Percentiles rank a stretch among this genome's conserved stretches.
Evolutionary conservation across 2,888 invertebrate genomes (phyloP).

Genomic region (Lymantria dispar): DNA sequence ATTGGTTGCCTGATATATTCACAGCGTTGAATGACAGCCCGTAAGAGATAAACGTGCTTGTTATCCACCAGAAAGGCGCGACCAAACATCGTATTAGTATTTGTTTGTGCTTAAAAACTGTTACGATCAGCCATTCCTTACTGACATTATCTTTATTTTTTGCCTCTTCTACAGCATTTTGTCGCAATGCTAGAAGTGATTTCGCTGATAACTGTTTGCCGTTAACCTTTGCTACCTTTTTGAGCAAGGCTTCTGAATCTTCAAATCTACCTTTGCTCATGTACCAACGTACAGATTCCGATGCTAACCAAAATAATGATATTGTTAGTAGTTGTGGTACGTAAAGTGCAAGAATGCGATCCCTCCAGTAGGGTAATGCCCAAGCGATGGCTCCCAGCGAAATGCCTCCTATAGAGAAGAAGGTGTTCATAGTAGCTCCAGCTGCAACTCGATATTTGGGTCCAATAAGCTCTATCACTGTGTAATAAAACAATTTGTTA

Average conservation of each 20-base stretch:
- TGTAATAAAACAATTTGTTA: too few relatives aligned
- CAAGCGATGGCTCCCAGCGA: conserved; percentile 86
- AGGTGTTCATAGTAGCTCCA: conserved; percentile 82
- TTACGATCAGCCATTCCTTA: conserved; percentile 53
- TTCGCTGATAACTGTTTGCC: conserved; percentile 58
- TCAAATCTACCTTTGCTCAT: conserved; percentile 85
- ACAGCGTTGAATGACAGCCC: conserved; percentile 86
- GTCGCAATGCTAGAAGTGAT: conserved; percentile 48
- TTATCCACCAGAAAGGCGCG: conserved; percentile 82
- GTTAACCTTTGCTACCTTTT: conserved; percentile 84
- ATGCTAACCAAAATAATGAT: conserved; percentile 85
- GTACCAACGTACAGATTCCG: conserved; percentile 90
- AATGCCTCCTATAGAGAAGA: conserved; percentile 88
- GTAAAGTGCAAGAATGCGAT: conserved; percentile 85
- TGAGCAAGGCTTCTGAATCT: conserved; percentile 84
- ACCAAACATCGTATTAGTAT: conserved; percentile 49
- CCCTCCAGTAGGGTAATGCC: conserved; percentile 86
- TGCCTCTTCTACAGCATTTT: conserved; percentile 47
- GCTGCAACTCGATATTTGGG: conserved; percentile 66
- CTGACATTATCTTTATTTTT: conserved; percentile 31
- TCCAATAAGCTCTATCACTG: conserved; percentile 89
- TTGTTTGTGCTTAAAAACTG: conserved; percentile 51
- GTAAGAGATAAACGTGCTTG: conserved; percentile 84
- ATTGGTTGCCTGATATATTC: conserved; percentile 86
- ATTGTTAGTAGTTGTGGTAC: conserved; percentile 86